Conservation (phyloP, 1,140 invertebrate species). For the Nebria ingens region DNA sequence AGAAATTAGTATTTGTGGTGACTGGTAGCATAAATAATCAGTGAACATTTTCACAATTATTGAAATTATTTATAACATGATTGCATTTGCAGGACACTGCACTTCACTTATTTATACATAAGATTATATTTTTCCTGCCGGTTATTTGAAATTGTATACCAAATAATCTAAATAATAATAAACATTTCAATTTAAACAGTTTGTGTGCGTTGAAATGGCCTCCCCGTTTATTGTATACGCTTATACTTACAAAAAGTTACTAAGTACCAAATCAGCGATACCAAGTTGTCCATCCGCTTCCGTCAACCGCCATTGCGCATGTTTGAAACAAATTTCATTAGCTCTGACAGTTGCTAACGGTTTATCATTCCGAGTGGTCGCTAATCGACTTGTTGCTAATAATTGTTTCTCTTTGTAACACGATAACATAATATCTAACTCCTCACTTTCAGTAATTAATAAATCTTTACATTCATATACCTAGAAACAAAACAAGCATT, state of each 20-base stretch:
- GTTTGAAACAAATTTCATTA: conserved; percentile 97
- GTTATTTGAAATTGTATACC: too few species aligned
- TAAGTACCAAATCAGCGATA: conserved; percentile 89
- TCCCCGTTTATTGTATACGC: too few species aligned
- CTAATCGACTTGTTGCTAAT: conserved; percentile 46
- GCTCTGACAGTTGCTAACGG: conserved; percentile 69
- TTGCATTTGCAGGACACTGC: too few species aligned
- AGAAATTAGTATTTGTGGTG: too few species aligned
- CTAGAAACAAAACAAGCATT: conserved; percentile 30
- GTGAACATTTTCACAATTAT: too few species aligned
- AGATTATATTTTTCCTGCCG: too few species aligned
- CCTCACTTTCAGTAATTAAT: conserved; percentile 76
- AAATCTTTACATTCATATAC: conserved; percentile 87
- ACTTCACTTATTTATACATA: too few species aligned
- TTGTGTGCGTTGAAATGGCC: too few species aligned
- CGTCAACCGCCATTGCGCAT: conserved; percentile 96
- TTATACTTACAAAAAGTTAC: conserved; percentile 78
- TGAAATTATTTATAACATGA: too few species aligned
- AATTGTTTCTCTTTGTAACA: conserved; percentile 83
- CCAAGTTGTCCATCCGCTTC: conserved; percentile 95
- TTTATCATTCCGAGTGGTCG: conserved; percentile 44
- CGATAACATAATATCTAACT: conserved; percentile 81
- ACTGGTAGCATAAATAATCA: too few species aligned
- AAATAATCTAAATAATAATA: too few species aligned
- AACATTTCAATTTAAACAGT: too few species aligned